These are phyloP conservation scores for Apamea crenata DNA, from an alignment of 2,888 invertebrate species.

Conservation along the genomic window DNA sequence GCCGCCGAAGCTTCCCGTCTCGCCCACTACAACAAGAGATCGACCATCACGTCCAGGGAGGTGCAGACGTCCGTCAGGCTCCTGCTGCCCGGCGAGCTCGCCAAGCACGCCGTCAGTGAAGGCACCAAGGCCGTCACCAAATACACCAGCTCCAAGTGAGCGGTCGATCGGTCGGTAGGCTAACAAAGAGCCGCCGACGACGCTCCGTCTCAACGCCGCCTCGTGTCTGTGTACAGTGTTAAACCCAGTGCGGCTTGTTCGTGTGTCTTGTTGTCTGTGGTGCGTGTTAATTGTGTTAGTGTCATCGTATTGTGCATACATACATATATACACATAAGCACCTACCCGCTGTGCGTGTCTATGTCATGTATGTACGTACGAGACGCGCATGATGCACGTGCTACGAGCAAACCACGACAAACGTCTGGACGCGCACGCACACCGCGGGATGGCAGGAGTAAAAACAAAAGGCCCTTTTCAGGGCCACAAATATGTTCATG, in stretches of 20 bases:
- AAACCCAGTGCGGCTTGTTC: slow-evolving; percentile 9
- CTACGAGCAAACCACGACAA: slow-evolving; percentile 10
- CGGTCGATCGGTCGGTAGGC: slow-evolving; percentile 11
- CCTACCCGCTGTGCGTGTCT: no score
- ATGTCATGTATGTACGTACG: background rate
- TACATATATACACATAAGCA: background rate
- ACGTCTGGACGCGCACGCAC: slow-evolving; percentile 11
- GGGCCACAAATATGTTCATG: slow-evolving; percentile 55
- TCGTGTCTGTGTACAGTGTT: slow-evolving; percentile 14
- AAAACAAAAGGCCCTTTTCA: slow-evolving; percentile 62
- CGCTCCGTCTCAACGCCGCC: slow-evolving; percentile 7
- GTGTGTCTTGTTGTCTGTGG: slow-evolving; percentile 17
- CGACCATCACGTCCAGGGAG: slow-evolving; percentile 92
- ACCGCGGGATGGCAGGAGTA: slow-evolving; percentile 11
- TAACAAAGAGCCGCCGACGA: slow-evolving; percentile 7
- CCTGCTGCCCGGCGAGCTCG: slow-evolving; percentile 92
- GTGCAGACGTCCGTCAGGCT: slow-evolving; percentile 93
- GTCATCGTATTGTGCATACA: slow-evolving; percentile 13
- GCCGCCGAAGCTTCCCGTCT: slow-evolving; percentile 91
- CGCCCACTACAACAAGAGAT: slow-evolving; percentile 92
- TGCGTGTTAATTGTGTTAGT: slow-evolving; percentile 15
- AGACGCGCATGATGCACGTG: slow-evolving; percentile 5
- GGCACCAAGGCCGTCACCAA: slow-evolving; percentile 92
- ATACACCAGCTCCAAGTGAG: slow-evolving; percentile 86
- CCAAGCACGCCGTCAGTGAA: slow-evolving; percentile 92